Base-by-base conservation (phyloP, 2,113 vertebrate species). In the Etheostoma cragini region DNA sequence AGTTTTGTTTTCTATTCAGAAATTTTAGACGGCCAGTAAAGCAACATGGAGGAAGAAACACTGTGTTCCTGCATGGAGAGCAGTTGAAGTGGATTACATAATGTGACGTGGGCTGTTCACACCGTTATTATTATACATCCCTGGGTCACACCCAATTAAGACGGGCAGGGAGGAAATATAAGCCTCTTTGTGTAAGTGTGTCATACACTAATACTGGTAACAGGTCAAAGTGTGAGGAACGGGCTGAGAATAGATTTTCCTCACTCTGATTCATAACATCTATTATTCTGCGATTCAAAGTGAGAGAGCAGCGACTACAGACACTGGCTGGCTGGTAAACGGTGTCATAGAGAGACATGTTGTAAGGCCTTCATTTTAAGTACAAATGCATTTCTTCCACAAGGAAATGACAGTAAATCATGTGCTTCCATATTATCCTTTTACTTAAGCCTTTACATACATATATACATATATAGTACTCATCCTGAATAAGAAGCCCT, bases 151-250 rank as follows among this genome's bases (percentile, higher is more conserved):
- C 56, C 78, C 85, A 82, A 84, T 72, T 16, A 47, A 67, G 38
- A 49, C 13, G 3, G 16, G 21, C 46, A 45, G 62, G 52, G 24
- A 78, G 58, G 57, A 13, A 17, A 13, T 66, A 21, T 83, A 82
- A 89, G 76, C 80, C 74, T 87, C 82, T 85, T 85, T 89, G 76
- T 72, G 63, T 65, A 50, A 42, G 47, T 67, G 84, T 80, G 76
- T 80, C 89, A 83, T 81, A 60, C 85, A 78, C 73, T 67, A 76
- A 81, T 64, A 64, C 84, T 50, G 78, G 22, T 14, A 57, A 57
- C 42, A 0, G 69, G 65, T 72, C 73, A 70, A 78, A 82, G 54
- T 30, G 19, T 33, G 12, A 52, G n/a, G 49, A 66, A 24, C 33
- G 35, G 56, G 24, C 42, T 45, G 11, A 11, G 19, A 19, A n/a